A percentile compares a stretch with the other conserved stretches of the same genome.
phyloP scores from a whole-genome alignment of 92 coral and sea anemone genomes.

The Galaxea fascicularis region DNA sequence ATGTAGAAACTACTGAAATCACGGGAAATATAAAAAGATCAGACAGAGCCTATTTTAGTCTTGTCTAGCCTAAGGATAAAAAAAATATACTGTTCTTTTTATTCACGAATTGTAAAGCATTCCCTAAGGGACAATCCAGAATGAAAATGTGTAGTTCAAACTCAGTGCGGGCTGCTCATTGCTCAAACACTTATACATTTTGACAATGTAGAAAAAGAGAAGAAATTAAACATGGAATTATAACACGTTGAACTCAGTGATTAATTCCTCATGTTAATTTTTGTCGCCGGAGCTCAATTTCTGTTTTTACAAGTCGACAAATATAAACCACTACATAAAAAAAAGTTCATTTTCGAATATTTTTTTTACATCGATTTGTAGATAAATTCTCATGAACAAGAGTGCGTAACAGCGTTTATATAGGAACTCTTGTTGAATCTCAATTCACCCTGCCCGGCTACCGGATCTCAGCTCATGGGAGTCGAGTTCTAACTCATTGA shows the following conservation, averaged over 20 bases:
- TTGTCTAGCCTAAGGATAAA: background rate
- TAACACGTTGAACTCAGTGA: background rate
- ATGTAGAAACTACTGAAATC: background rate
- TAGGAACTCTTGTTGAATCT: background rate
- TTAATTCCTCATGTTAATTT: conserved; percentile 22
- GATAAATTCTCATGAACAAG: background rate
- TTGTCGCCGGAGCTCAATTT: background rate
- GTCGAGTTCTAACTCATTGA: too few relatives aligned
- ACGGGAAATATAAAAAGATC: background rate
- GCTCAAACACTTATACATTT: conserved; percentile 5
- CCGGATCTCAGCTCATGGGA: too few relatives aligned
- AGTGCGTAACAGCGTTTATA: background rate
- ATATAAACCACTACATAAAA: background rate
- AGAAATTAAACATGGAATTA: background rate
- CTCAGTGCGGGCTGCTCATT: background rate
- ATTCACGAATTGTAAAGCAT: background rate
- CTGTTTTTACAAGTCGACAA: background rate
- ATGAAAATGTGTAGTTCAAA: background rate
- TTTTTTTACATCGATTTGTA: background rate
- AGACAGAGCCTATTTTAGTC: background rate
- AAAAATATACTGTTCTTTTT: background rate
- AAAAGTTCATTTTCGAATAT: background rate
- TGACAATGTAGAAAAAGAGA: background rate
- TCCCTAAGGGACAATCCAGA: background rate
- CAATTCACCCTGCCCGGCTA: too few relatives aligned